Base-by-base conservation (phyloP, 2,888 invertebrate species). In the Aethes cnicana region DNA sequence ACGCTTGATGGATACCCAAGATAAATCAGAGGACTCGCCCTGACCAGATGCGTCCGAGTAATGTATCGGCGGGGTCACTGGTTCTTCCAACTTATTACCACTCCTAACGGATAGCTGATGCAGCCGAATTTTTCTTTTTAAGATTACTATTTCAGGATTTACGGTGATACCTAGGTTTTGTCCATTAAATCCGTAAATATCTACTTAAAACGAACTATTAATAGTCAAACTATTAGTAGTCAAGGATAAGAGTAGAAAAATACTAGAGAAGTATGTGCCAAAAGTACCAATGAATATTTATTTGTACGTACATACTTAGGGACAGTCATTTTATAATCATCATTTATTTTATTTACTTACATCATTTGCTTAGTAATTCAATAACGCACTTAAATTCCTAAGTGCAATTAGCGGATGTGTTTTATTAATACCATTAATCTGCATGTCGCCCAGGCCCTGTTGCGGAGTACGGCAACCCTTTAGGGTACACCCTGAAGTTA, bases 21-120 rank as follows among this genome's bases (percentile, higher is more conserved):
- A 86, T 89, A 87, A 88, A 88, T 89, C 88, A 82, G 78, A 66
- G 72, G 72, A 74, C 77, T 81, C 74, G 73, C 35, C 54, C 57
- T 69, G 69, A 65, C 68, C 70, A 69, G 72, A 68, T 68, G 72
- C 59, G 81, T 67, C 56, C 59, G 57, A 53, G 56, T 76, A 74
- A 77, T 74, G 71, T 76, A 76, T 78, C 69, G 66, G 66, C 61
- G 63, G 69, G 70, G 74, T 77, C 72, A 74, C 68, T 63, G 61
- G 63, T 66, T 68, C 65, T 68, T 72, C 68, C 59, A 66, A 68
- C 62, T 65, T 68, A 69, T 71, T 67, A 56, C 57, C 63, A 14
- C 53, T 21, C 28, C 44, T 47, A 43, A 53, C 50, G 47, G 32
- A 32, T 33, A 52, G 52, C 39, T 52, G 37, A 52, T 37, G 52